Percentiles rank a stretch among this genome's conserved stretches.
These are phyloP conservation scores for Tribolium castaneum DNA, from an alignment of 1,140 invertebrate species.

Conservation along the genomic window DNA sequence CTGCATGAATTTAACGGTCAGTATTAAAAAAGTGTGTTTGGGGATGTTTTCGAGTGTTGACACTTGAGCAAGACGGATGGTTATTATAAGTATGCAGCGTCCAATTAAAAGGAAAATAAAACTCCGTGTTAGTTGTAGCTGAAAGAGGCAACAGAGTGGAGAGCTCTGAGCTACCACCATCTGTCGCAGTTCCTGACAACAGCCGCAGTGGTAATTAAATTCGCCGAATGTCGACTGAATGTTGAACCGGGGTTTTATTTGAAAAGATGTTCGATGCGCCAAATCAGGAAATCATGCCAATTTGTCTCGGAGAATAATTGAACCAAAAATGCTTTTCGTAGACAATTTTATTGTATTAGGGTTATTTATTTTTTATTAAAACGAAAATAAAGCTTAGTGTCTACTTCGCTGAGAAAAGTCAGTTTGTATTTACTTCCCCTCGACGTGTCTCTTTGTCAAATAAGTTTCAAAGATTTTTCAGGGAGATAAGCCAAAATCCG, in stretches of 20 bases:
- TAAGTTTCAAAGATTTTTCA: no score
- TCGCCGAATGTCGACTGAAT: constrained; percentile 44
- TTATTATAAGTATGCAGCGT: constrained; percentile 1
- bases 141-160: constrained; percentile 22
- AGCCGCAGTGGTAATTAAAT: constrained; percentile 49
- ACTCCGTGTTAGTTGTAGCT: constrained; percentile 7
- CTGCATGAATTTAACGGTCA: constrained; percentile 2
- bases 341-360: background rate
- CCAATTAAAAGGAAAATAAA: constrained; percentile 26
- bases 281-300: constrained; percentile 29
- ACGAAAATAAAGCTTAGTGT: background rate
- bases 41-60: background rate
- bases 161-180: constrained; percentile 37
- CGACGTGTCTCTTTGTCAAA: no score
- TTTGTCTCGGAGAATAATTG: constrained; percentile 6
- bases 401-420: background rate
- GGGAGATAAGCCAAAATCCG: no score
- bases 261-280: constrained; percentile 29
- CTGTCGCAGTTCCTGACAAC: constrained; percentile 47
- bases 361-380: constrained; percentile 18
- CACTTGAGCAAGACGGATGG: background rate
- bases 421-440: background rate
- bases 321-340: constrained; percentile 8
- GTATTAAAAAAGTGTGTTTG: background rate
- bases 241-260: constrained; percentile 34